These are phyloP conservation scores for Caenorhabditis sulstoni DNA, from an alignment of 2,888 invertebrate genomes.

Conservation along the genomic window DNA sequence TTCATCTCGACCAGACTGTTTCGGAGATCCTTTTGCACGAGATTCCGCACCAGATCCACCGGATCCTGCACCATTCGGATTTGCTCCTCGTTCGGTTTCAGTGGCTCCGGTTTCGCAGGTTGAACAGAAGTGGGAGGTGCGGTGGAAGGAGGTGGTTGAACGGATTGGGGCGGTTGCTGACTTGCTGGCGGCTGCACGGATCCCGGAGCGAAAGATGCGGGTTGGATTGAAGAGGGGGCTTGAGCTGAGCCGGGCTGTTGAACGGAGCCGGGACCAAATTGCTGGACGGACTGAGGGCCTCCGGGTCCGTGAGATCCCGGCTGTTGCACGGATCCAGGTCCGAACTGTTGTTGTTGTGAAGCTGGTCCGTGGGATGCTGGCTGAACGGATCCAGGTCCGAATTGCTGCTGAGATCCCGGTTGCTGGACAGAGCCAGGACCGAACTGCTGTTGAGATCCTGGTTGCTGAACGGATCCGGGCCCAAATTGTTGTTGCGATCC, in stretches of 20 bases:
- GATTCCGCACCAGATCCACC: slow-evolving; percentile 31
- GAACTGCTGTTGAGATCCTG: neutral
- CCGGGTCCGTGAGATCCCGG: too few species aligned
- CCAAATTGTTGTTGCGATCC: neutral
- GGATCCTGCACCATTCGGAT: slow-evolving; percentile 57
- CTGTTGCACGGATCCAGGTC: too few species aligned
- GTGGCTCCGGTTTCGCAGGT: slow-evolving; percentile 19
- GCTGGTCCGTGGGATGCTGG: neutral
- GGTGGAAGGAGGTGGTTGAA: slow-evolving; percentile 37
- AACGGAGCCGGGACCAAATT: slow-evolving; percentile 25
- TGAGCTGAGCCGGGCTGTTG: slow-evolving; percentile 33
- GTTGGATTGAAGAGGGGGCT: slow-evolving; percentile 36
- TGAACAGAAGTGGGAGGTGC: neutral
- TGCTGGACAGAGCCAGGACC: neutral
- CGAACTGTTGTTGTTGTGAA: too few species aligned
- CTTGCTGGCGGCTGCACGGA: slow-evolving; percentile 45
- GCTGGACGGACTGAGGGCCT: neutral
- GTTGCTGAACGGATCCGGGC: too few species aligned
- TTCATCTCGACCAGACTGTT: slow-evolving; percentile 42
- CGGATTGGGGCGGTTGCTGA: slow-evolving; percentile 44
- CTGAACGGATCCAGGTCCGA: too few species aligned
- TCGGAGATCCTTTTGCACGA: slow-evolving; percentile 49
- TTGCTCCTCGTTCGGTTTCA: slow-evolving; percentile 51
- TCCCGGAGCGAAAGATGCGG: slow-evolving; percentile 20
- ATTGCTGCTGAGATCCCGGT: neutral